A percentile compares a stretch with the other conserved stretches of the same genome.
Conservation (phyloP, 1,140 invertebrate species). For the Drosophila sturtevanti region DNA sequence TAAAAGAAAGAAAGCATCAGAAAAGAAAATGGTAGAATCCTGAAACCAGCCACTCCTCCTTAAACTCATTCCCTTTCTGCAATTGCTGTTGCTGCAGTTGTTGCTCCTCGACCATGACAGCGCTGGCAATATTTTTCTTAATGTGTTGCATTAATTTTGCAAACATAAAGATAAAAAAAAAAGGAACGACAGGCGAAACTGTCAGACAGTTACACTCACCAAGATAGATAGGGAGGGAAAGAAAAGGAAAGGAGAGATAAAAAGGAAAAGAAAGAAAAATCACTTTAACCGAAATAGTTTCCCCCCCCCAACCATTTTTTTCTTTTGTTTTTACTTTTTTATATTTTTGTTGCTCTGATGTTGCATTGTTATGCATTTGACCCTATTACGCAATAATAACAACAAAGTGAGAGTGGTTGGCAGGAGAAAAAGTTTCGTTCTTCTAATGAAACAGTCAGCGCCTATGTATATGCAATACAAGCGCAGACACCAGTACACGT, state of each 20-base stretch:
- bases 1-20: slow-evolving; percentile 23
- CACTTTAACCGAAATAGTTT: slow-evolving; percentile 52
- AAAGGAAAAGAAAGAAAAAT: slow-evolving; percentile 31
- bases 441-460: slow-evolving; percentile 17
- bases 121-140: slow-evolving; percentile 70
- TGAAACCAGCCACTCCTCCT: slow-evolving; percentile 6
- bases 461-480: slow-evolving; percentile 21
- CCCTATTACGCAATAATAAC: slow-evolving; percentile 42
- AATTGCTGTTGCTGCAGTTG: slow-evolving; percentile 17
- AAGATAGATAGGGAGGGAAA: not conserved
- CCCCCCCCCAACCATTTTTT: slow-evolving; percentile 31
- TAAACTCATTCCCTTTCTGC: slow-evolving; percentile 8
- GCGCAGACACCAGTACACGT: not conserved
- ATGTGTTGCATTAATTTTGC: slow-evolving; percentile 74
- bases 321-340: not conserved
- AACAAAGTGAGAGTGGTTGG: slow-evolving; percentile 17
- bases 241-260: slow-evolving; percentile 8
- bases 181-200: slow-evolving; percentile 35
- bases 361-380: slow-evolving; percentile 41
- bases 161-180: slow-evolving; percentile 68
- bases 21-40: slow-evolving; percentile 34
- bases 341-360: not conserved
- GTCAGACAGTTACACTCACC: slow-evolving; percentile 36
- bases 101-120: slow-evolving; percentile 11
- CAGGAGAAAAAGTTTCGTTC: not conserved